Evolutionary conservation across 2,113 vertebrate species (phyloP).

Genomic region (Ammospiza nelsoni): DNA sequence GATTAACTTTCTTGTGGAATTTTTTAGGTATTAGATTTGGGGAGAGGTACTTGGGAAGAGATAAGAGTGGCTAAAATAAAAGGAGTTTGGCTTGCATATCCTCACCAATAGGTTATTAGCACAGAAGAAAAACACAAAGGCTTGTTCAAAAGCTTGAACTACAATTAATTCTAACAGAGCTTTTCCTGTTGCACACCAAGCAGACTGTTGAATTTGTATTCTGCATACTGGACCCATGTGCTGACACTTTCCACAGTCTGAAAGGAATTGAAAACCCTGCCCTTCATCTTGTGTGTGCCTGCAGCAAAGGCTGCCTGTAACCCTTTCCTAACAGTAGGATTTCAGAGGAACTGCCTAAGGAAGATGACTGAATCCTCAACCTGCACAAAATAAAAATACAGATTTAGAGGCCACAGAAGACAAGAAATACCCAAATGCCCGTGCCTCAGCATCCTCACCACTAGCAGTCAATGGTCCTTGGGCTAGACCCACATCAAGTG

Average conservation of each 20-base stretch:
- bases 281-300: not conserved
- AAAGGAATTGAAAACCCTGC: not conserved
- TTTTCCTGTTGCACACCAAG: not conserved
- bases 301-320: not conserved
- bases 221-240: not conserved
- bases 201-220: not conserved
- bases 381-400: not conserved
- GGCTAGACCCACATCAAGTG: not conserved
- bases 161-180: not conserved
- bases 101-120: not conserved
- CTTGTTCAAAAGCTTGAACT: not conserved
- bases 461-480: fast-evolving
- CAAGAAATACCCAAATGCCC: not conserved
- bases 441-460: not conserved
- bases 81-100: not conserved
- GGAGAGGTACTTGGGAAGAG: not conserved
- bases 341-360: not conserved
- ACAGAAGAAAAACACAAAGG: not conserved
- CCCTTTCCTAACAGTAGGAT: not conserved
- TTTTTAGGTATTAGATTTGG: not conserved
- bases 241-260: not conserved
- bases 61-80: not conserved
- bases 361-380: not conserved
- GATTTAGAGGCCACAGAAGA: not conserved
- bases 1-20: not conserved